Evolutionary conservation across 2,888 invertebrate genomes (phyloP), one percentile per base, ranked within the genome.

Genomic region (Drosophila fulvimacula): DNA sequence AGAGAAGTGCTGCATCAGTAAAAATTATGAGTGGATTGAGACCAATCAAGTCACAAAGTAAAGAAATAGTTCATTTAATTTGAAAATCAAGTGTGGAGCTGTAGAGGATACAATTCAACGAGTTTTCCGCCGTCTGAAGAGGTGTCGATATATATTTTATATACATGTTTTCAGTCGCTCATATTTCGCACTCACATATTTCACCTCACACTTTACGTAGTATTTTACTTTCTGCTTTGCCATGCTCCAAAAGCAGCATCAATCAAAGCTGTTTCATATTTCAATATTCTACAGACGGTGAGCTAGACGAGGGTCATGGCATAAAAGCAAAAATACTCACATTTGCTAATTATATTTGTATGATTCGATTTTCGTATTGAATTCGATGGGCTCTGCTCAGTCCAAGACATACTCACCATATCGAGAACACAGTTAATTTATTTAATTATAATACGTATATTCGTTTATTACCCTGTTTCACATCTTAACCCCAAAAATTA

Each of bases 401-500:
- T 13, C 1, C 48, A 13, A 7, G 13, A 7, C 32, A 44, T 56
- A 58, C 61, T 79, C 38, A 75, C 63, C 64, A 46, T 30, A 51
- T 30, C 42, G 19, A 69, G 27, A 48, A 48, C 38, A 66, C 39
- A 79, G 62, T 57, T 46, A 46, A 59, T 62, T 51, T 21, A 21
- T 57, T 68, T 41, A 51, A 67, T 74, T 64, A 72, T 73, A 76
- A 82, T 82, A 82, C 82, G 85, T 82, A 84, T 81, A 73, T 79
- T 78, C 76, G 69, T 85, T 81, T 81, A 81, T 84, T 82, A 82
- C 81, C 81, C 81, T 82, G 81, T 82, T 84, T 79, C 51, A 79
- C 60, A 64, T 69, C 56, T 73, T 67, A 75, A 69, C 73, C 73
- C 79, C 75, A 53, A 76, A 70, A 67, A 69, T 56, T 42, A 63